Percentiles rank a stretch among this genome's conserved stretches.
phyloP scores from a whole-genome alignment of 1,140 invertebrate species.

The Trinorchestia longiramus region DNA sequence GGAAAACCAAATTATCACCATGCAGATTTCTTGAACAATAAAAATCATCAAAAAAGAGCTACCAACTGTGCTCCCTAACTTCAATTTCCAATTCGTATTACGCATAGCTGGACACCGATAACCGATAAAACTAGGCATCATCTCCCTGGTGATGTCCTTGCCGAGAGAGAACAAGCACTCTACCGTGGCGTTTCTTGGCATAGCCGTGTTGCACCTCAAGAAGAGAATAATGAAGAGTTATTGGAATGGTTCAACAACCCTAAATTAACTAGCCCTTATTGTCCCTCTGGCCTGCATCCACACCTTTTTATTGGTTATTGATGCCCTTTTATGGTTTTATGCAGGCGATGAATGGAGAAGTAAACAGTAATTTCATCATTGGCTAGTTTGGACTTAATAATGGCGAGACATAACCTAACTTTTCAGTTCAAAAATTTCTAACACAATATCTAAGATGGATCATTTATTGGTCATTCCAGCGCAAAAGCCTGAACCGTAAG shows the following conservation, averaged over 20 bases:
- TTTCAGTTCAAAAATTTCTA: neutral
- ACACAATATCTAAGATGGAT: neutral
- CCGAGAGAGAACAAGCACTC: no score
- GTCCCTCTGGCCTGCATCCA: no score
- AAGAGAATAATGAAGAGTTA: no score
- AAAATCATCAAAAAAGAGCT: neutral
- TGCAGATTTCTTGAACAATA: neutral
- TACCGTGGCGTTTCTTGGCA: no score
- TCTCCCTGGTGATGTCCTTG: no score
- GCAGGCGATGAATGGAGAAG: neutral
- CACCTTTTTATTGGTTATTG: neutral
- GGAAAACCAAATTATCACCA: neutral
- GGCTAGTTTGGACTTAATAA: neutral
- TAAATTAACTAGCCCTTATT: no score
- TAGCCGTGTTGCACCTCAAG: no score
- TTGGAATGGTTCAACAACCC: no score
- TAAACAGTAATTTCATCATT: neutral
- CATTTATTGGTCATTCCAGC: neutral
- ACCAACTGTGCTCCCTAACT: no score
- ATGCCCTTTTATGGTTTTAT: neutral
- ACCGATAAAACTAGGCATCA: no score
- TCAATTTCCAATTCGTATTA: no score
- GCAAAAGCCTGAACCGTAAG: neutral
- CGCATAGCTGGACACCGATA: no score
- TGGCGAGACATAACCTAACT: neutral